Evolutionary conservation across 2,113 vertebrate species (phyloP), one percentile per base, ranked within the genome.

Genomic region (Macrotus californicus): DNA sequence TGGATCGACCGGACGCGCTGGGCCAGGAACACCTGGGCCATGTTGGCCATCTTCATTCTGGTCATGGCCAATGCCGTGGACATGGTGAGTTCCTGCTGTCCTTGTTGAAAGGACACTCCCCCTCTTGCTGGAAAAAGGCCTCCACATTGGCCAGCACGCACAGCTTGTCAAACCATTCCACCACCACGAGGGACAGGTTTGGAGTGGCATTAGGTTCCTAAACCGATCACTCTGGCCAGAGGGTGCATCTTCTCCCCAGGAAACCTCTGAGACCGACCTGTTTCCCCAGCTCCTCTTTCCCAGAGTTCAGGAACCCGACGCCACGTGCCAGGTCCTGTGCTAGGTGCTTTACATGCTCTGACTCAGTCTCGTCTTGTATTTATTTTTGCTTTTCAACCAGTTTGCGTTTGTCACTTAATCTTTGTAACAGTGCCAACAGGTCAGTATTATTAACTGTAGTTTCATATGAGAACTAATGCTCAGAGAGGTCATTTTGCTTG

Each of bases 21-120:
- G 99, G 99, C 99, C 0, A 98, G 99, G 92, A 99, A 99, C 98
- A 99, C 98, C 2, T 99, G 99, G 99, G 99, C 99, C 36, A 99
- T 99, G 99, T 98, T 99, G 0, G 99, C 99, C 96, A 99, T 99
- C 96, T 98, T 99, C 98, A 99, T 99, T 67, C 98, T 99, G 56
- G 99, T 98, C 39, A 99, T 99, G 99, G 99, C 99, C 0, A 99
- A 99, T 75, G 98, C 99, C 0, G 99, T 99, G 89, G 99, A 99
- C 94, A 99, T 99, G 99, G 99, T 99, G 98, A 98, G 99, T 43
- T 3, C 56, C 75, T 39, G 4, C 56, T 18, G 56, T 50, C 22
- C 64, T 67, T 43, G 18, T 1, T 24, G 56, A 66, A 72, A 54
- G 87, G 54, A 31, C 2, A 0, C 16, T 50, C 19, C 18, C 12